Conservation (phyloP, 2,113 vertebrate species). For the Seriola dumerili region DNA sequence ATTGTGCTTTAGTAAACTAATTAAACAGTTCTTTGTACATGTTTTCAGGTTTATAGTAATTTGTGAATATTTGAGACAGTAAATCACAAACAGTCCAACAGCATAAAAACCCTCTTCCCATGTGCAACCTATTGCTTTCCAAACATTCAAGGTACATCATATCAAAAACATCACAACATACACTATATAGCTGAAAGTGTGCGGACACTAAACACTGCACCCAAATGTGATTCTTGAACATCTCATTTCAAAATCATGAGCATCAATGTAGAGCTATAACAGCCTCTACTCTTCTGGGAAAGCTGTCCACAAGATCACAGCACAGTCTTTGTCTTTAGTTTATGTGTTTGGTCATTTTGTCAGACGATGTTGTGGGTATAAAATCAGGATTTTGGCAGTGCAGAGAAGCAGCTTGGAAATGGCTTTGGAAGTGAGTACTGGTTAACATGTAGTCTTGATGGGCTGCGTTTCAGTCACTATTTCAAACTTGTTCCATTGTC, state of each 20-base stretch:
- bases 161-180: background rate
- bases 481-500: too few species aligned
- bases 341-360: too few species aligned
- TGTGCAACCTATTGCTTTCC: background rate
- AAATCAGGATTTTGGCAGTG: too few species aligned
- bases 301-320: background rate
- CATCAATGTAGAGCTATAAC: background rate
- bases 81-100: background rate
- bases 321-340: too few species aligned
- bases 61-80: background rate
- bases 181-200: background rate
- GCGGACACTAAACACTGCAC: background rate
- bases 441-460: too few species aligned
- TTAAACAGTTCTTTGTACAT: background rate
- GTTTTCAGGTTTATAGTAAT: background rate
- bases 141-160: background rate
- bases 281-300: background rate
- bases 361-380: too few species aligned
- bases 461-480: too few species aligned
- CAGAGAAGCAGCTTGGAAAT: too few species aligned
- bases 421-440: too few species aligned
- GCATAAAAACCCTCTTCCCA: background rate
- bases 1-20: conserved; percentile 3
- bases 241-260: background rate
- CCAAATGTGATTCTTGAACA: background rate